These are phyloP conservation scores for Parascotia fuliginaria DNA, from an alignment of 2,888 invertebrate species.

Conservation along the genomic window DNA sequence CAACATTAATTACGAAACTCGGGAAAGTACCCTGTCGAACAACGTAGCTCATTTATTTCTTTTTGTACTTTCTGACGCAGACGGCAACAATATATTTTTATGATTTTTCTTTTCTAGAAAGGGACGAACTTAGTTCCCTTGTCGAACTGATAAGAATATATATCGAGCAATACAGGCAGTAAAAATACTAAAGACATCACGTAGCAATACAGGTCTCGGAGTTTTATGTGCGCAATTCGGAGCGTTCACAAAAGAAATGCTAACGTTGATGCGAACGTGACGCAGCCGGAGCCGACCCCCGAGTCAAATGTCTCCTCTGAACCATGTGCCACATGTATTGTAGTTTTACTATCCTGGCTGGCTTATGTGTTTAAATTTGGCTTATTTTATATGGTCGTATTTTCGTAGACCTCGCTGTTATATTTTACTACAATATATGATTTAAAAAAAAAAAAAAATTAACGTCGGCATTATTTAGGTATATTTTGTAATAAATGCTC, in stretches of 20 bases:
- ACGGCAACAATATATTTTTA: conserved; percentile 68
- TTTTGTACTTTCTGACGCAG: conserved; percentile 51
- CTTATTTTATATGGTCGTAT: conserved; percentile 22
- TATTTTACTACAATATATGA: no score
- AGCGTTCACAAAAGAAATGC: conserved; percentile 83
- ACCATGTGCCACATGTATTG: conserved; percentile 32
- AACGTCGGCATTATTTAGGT: no score
- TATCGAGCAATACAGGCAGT: conserved; percentile 74
- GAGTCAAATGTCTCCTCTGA: conserved; percentile 42
- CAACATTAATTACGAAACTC: conserved; percentile 82
- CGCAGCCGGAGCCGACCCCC: conserved; percentile 50
- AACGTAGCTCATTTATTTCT: conserved; percentile 59
- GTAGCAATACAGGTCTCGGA: conserved; percentile 77
- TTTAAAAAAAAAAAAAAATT: no score
- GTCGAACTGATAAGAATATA: conserved; percentile 76
- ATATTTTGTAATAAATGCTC: no score
- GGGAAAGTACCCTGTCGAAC: conserved; percentile 58
- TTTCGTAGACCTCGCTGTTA: not conserved
- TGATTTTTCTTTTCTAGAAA: conserved; percentile 68
- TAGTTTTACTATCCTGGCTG: conserved; percentile 40
- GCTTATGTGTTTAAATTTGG: conserved; percentile 36
- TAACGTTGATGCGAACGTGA: conserved; percentile 73
- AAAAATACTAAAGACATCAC: conserved; percentile 79
- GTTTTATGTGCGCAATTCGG: conserved; percentile 84
- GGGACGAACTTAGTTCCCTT: conserved; percentile 60